Percentiles rank a stretch among this genome's conserved stretches.
Evolutionary conservation across 2,888 invertebrate genomes (phyloP).

Genomic region (Erebia epiphron): DNA sequence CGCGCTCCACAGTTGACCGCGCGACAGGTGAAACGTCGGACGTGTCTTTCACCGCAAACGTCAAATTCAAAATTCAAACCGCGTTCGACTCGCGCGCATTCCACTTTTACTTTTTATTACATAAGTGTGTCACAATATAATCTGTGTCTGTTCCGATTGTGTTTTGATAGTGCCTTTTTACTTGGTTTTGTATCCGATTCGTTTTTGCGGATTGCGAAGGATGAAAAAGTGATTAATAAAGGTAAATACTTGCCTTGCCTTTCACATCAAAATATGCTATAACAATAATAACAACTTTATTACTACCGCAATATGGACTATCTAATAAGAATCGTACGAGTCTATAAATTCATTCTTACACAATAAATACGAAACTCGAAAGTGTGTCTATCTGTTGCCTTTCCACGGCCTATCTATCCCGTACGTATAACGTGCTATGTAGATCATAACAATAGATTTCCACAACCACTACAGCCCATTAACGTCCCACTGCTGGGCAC

Average conservation of each 20-base stretch:
- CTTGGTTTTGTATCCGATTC: background rate
- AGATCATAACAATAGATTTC: too few species aligned
- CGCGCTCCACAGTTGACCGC: conserved; percentile 59
- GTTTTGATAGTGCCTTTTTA: conserved; percentile 8
- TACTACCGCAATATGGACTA: too few species aligned
- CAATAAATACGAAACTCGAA: too few species aligned
- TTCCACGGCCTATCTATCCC: too few species aligned
- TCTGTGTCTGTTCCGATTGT: conserved; percentile 30
- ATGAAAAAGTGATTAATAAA: conserved; percentile 14
- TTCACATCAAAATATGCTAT: background rate
- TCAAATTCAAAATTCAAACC: conserved; percentile 44
- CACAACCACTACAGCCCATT: too few species aligned
- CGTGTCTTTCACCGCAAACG: conserved; percentile 46
- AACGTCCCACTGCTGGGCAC: too few species aligned
- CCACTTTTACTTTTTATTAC: conserved; percentile 50
- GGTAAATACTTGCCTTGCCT: conserved; percentile 1
- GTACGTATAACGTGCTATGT: too few species aligned
- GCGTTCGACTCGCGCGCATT: conserved; percentile 42
- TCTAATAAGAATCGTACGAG: too few species aligned
- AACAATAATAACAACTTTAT: background rate
- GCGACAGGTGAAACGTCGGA: conserved; percentile 65
- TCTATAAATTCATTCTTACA: too few species aligned
- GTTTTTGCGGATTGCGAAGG: conserved; percentile 7
- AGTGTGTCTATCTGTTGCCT: too few species aligned
- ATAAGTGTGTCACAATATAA: conserved; percentile 37